Percentiles rank a stretch among this genome's conserved stretches.
These are phyloP conservation scores for Malaclemys terrapin DNA, from an alignment of 2,113 vertebrate genomes.

Conservation along the genomic window DNA sequence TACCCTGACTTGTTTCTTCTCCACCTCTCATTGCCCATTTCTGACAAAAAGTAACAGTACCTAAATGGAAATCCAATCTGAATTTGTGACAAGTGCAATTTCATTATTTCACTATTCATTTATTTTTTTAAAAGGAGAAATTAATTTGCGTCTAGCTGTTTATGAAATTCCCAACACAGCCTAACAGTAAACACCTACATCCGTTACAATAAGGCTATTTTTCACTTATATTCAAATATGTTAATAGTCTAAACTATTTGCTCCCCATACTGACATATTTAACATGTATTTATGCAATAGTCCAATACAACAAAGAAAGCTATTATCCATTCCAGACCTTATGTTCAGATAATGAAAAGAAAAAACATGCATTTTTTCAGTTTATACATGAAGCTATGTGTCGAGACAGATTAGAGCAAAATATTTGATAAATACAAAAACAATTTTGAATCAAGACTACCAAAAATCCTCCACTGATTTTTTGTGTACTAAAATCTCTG, in stretches of 20 bases:
- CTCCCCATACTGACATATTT: background rate
- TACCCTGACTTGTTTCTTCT: background rate
- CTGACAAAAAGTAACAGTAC: slow-evolving; percentile 47
- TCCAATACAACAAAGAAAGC: background rate
- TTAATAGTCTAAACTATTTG: background rate
- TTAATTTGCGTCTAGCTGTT: background rate
- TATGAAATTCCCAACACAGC: no score
- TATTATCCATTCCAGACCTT: background rate
- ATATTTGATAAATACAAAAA: slow-evolving; percentile 26
- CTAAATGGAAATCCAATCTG: slow-evolving; percentile 50
- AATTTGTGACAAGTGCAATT: slow-evolving; percentile 35
- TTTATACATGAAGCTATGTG: background rate
- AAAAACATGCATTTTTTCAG: background rate
- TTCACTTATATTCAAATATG: background rate
- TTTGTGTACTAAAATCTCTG: background rate
- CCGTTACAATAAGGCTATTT: no score
- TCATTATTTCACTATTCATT: slow-evolving; percentile 47
- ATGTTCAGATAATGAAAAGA: background rate
- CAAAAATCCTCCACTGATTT: background rate
- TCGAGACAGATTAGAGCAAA: slow-evolving; percentile 33
- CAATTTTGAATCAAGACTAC: slow-evolving; percentile 6
- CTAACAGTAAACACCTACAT: background rate
- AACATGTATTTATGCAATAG: background rate
- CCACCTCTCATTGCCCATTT: slow-evolving; percentile 10
- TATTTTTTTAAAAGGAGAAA: slow-evolving; percentile 12